Conservation (phyloP, 2,888 invertebrate genomes). For the Caenorhabditis sp. region DNA sequence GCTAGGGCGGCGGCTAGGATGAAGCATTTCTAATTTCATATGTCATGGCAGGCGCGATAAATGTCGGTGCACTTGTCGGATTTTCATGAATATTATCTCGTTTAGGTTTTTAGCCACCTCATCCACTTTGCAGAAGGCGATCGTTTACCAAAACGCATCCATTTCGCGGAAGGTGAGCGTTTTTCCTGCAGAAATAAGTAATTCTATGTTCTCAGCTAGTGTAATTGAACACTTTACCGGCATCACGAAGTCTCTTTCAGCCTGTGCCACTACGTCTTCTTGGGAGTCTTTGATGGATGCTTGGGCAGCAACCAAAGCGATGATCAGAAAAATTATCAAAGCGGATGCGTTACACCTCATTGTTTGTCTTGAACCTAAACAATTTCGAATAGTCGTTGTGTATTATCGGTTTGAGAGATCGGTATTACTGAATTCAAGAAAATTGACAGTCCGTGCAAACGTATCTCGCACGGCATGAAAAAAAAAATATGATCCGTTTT, state of each 20-base stretch:
- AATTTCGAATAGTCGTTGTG: no score
- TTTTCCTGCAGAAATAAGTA: slow-evolving; percentile 53
- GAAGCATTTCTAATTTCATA: no score
- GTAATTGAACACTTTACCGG: background rate
- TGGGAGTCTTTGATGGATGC: background rate
- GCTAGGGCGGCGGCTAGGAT: no score
- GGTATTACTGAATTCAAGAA: no score
- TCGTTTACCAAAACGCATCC: slow-evolving; percentile 81
- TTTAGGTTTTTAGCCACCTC: slow-evolving; percentile 62
- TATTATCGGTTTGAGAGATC: no score
- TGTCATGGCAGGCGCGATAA: no score
- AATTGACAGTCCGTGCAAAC: no score
- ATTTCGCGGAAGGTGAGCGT: slow-evolving; percentile 78
- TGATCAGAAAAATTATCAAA: background rate
- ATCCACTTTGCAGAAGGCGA: slow-evolving; percentile 81
- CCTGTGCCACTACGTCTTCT: background rate
- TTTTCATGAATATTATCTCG: no score
- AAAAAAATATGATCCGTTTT: no score
- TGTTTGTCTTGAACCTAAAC: background rate
- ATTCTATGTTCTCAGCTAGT: background rate
- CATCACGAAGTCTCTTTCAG: background rate
- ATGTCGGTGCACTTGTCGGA: no score
- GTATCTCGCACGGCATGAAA: no score
- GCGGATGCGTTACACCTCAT: background rate
- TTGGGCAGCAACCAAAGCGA: background rate